Conservation (phyloP, 2,113 vertebrate genomes). For the Crotalus horridus region DNA sequence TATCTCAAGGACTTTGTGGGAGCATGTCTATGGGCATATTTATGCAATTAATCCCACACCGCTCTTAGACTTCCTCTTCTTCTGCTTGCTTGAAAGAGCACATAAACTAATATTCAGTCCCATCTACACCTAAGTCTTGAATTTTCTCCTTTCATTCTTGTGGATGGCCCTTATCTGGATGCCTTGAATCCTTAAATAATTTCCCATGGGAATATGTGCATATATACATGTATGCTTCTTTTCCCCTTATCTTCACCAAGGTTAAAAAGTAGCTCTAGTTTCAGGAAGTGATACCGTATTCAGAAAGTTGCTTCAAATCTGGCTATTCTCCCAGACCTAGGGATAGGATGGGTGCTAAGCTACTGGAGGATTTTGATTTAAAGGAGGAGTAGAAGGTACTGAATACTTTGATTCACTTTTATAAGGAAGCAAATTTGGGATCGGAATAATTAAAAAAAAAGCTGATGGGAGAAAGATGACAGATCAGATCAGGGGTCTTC, state of each 20-base stretch:
- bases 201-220: neutral
- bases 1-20: too few relatives aligned
- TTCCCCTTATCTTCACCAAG: neutral
- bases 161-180: neutral
- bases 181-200: neutral
- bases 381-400: neutral
- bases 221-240: neutral
- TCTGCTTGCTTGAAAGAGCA: neutral
- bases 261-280: neutral
- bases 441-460: neutral
- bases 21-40: too few relatives aligned
- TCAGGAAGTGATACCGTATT: neutral
- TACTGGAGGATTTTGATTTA: neutral
- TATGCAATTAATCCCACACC: too few relatives aligned
- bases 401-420: neutral
- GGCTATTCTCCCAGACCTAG: neutral
- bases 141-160: neutral
- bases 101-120: neutral
- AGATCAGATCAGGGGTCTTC: neutral
- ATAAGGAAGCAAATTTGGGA: neutral
- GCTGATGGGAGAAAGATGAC: neutral
- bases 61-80: neutral
- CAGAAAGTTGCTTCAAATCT: neutral
- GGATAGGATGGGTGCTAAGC: neutral
- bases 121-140: neutral